Evolutionary conservation across 2,113 vertebrate species (phyloP).

Genomic region (Chionis minor): DNA sequence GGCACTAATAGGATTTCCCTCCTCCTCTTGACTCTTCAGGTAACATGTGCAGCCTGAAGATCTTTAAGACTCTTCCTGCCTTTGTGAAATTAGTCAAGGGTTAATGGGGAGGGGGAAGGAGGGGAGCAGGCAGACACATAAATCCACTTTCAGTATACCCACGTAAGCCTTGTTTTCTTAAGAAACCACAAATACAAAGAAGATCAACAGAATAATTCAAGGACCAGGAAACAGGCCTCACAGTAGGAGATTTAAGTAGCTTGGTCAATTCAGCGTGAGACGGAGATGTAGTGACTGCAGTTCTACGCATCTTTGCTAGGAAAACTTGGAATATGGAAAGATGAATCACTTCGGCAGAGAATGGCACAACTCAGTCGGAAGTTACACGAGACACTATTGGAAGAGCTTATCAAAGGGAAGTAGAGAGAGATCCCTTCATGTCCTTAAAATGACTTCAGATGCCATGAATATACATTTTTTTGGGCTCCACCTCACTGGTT

Average conservation of each 20-base stretch:
- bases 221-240: neutral
- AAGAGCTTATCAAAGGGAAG: neutral
- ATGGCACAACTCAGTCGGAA: neutral
- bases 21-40: neutral
- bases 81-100: neutral
- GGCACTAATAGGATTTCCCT: neutral
- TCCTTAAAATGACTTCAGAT: neutral
- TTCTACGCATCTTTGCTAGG: neutral
- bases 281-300: neutral
- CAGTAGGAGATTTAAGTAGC: neutral
- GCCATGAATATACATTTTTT: neutral
- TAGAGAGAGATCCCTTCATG: neutral
- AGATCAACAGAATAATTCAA: constrained; percentile 4
- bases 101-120: neutral
- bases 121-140: neutral
- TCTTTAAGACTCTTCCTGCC: neutral
- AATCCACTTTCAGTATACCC: neutral
- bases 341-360: neutral
- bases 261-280: neutral
- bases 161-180: neutral
- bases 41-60: neutral
- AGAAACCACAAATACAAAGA: constrained; percentile 31
- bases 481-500: neutral
- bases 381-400: neutral
- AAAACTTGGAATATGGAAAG: neutral